A percentile compares a stretch with the other conserved stretches of the same genome.
These are phyloP conservation scores for Gouania willdenowi DNA, from an alignment of 2,797 vertebrate species.

Conservation along the genomic window DNA sequence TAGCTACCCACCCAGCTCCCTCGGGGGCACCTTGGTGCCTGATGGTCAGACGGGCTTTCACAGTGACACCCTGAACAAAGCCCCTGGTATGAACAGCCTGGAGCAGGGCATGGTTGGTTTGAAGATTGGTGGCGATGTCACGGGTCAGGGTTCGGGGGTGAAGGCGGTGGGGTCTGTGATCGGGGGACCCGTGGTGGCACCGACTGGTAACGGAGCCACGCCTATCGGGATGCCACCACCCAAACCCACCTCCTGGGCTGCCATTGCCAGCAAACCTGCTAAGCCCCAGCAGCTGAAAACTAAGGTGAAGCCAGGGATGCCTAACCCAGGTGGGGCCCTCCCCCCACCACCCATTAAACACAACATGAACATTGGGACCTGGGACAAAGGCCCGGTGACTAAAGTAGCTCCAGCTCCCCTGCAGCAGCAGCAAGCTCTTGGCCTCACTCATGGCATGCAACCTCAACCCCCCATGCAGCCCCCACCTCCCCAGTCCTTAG, in stretches of 20 bases:
- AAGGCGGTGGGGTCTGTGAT: conserved; percentile 91
- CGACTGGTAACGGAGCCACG: conserved; percentile 82
- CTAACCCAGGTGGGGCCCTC: conserved; percentile 75
- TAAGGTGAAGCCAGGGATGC: conserved; percentile 86
- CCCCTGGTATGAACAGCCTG: conserved; percentile 93
- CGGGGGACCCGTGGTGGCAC: conserved; percentile 80
- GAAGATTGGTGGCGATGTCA: conserved; percentile 87
- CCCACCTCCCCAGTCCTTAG: conserved; percentile 63
- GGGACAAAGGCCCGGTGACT: conserved; percentile 89
- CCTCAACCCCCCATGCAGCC: conserved; percentile 67
- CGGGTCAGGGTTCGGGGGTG: conserved; percentile 78
- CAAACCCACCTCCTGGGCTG: conserved; percentile 93
- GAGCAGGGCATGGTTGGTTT: conserved; percentile 95
- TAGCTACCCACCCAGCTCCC: conserved; percentile 90
- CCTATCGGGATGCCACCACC: conserved; percentile 85
- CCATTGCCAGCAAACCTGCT: conserved; percentile 93
- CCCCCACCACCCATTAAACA: conserved; percentile 94
- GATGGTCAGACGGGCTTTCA: conserved; percentile 94
- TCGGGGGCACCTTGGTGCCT: conserved; percentile 88
- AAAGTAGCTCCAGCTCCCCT: conserved; percentile 83
- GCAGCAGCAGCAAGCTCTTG: conserved; percentile 72
- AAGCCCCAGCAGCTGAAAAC: conserved; percentile 88
- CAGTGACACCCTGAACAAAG: conserved; percentile 90
- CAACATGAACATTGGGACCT: conserved; percentile 97
- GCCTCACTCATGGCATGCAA: conserved; percentile 67